Base-by-base conservation (phyloP, 2,797 vertebrate genomes). In the Anguilla obscura region DNA sequence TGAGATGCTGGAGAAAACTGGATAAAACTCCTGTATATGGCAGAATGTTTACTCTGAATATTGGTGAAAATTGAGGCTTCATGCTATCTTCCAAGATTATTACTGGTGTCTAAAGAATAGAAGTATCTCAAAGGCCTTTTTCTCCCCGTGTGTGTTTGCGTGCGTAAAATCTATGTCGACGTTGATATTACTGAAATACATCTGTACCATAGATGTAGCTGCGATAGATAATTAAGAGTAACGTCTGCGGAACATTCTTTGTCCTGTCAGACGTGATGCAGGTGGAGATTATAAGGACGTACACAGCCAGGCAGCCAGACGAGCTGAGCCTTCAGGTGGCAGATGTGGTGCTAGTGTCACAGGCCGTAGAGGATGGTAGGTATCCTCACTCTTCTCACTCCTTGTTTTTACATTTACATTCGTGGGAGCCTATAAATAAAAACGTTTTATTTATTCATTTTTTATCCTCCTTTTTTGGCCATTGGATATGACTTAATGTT, bases 311-410 rank as follows among this genome's bases (percentile, higher is more conserved):
- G 93, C 98, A 99, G 94, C 96, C 98, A 0, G 99, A 99, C 1
- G 99, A 99, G 87, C 92, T 99, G 30, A 97, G 98, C 0, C 96
- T 99, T 56, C 99, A 99, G 91, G 96, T 98, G 82, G 97, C 98
- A 0, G 99, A 99, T 0, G 98, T 99, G 40, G 98, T 99, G 87
- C 90, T 99, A 66, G 94, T 99, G 21, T 98, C 97, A 3, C 98
- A 99, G 86, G 95, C 94, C 0, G 96, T 97, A 0, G 95, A 93
- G 0, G 98, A 99, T 0, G 98, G 98, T 99, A 92, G 88, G 96
- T 94, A 52, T 14, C 24, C 33, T 71, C 27, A 9, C 58, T 16
- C 2, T 69, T 79, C 56, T n/a, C 12, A 82, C 48, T 71, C 40
- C 0, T 66, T 52, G 50, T 85, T 69, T 85, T 74, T 69, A 88